phyloP scores from a whole-genome alignment of 2,888 invertebrate genomes.

The Rhagonycha fulva region DNA sequence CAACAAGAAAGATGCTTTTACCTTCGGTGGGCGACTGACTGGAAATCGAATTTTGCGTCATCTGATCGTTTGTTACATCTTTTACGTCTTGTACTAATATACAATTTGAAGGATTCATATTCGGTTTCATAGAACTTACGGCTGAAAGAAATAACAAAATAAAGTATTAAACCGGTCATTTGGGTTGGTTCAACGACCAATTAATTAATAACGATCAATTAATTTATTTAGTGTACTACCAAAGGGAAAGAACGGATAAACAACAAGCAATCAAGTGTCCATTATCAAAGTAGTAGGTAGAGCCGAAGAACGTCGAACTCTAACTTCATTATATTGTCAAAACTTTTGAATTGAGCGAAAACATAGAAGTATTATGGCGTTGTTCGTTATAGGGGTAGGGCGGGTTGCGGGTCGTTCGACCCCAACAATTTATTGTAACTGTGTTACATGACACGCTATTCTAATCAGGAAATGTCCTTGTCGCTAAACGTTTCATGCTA shows the following conservation, averaged over 20 bases:
- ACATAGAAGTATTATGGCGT: conserved; percentile 28
- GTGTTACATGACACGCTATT: conserved; percentile 34
- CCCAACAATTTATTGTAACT: conserved; percentile 33
- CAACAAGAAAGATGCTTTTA: conserved; percentile 44
- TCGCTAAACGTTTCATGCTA: conserved; percentile 34
- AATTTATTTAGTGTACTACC: not conserved
- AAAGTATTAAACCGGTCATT: not conserved
- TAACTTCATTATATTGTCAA: conserved; percentile 30
- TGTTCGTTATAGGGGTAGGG: conserved; percentile 12
- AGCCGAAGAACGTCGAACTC: conserved; percentile 23
- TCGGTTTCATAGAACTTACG: conserved; percentile 87
- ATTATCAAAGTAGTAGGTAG: conserved; percentile 15
- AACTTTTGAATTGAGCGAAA: conserved; percentile 22
- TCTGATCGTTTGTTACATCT: conserved; percentile 86
- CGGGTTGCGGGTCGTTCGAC: conserved; percentile 27
- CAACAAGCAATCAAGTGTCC: conserved; percentile 14
- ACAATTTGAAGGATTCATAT: conserved; percentile 86
- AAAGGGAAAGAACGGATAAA: not conserved
- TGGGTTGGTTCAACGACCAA: not conserved
- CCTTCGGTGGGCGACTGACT: conserved; percentile 74
- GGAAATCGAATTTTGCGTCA: conserved; percentile 74
- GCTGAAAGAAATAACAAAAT: conserved; percentile 62
- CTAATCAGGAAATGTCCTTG: conserved; percentile 39
- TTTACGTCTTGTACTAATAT: conserved; percentile 88
- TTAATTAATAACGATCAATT: conserved; percentile 11